A percentile compares a stretch with the other conserved stretches of the same genome.
Evolutionary conservation across 2,113 vertebrate genomes (phyloP).

Genomic region (Castor canadensis): DNA sequence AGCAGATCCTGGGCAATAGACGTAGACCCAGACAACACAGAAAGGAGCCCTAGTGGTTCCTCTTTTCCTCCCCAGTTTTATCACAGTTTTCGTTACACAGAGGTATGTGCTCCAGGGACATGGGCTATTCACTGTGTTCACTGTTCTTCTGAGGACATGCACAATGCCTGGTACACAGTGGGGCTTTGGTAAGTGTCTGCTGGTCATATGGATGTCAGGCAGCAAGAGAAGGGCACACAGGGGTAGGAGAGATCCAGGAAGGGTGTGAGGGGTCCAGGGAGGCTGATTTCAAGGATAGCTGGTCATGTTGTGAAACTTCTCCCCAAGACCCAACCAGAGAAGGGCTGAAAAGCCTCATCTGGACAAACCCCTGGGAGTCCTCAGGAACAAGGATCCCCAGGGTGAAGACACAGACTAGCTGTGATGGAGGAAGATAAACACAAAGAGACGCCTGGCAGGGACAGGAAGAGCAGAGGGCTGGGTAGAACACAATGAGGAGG

Average conservation of each 20-base stretch:
- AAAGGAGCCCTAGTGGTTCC: background rate
- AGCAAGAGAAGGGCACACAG: background rate
- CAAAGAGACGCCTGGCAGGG: no score
- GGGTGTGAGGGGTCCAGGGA: background rate
- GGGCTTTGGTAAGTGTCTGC: fast-evolving
- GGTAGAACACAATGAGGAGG: background rate
- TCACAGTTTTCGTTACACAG: background rate
- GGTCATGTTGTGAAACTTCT: background rate
- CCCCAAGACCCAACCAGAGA: background rate
- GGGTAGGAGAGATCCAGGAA: background rate
- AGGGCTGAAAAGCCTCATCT: background rate
- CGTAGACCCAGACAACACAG: background rate
- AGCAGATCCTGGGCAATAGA: background rate
- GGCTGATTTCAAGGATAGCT: background rate
- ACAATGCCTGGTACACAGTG: background rate
- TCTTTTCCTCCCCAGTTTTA: background rate
- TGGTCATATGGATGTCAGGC: background rate
- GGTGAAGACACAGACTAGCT: background rate
- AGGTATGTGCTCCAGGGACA: background rate
- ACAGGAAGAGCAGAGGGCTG: background rate
- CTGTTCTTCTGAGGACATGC: fast-evolving
- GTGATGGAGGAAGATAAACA: fast-evolving
- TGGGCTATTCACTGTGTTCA: background rate
- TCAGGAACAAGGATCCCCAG: background rate
- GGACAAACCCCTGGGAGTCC: background rate